Evolutionary conservation across 2,797 vertebrate species (phyloP), one percentile per base, ranked within the genome.

Genomic region (Eidolon dupreanum): DNA sequence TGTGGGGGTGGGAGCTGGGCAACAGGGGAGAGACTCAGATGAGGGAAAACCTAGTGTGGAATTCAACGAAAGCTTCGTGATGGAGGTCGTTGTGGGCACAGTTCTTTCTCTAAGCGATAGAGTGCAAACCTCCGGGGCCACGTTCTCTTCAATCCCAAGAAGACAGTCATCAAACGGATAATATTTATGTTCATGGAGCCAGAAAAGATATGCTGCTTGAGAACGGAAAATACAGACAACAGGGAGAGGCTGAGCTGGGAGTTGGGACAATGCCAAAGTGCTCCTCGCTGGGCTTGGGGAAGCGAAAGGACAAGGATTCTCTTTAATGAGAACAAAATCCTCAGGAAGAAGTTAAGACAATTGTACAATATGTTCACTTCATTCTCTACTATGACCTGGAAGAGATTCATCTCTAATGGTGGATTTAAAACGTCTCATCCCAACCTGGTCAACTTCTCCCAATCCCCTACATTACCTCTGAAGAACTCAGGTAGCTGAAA

Each of bases 1-100:
- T 22, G 12, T 3, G 0, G 5, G 0, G 31, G 28, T 16, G 46
- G 13, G 36, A 22, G 16, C 10, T 73, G 2, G 13, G 11, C 11
- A 26, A 8, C 17, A 4, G 11, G 51, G 19, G 55, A 16, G n/a
- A 38, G 77, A 59, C 49, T 49, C 57, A 38, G 46, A 81, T n/a
- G 82, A 74, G 46, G 3, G 22, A 33, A 78, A 79, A 66, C 9
- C 13, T 13, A 28, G 0, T 26, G 3, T 51, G 55, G n/a, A n/a
- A 70, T 73, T 66, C 46, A 71, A 61, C 46, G 63, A 38, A 77
- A 71, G 10, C 22, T 63, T 26, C 43, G 15, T 5, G 36, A 13
- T 43, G 8, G n/a, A 65, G 43, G 36, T 63, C 53, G n/a, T 2
- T 2, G 17, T 53, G n/a, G 43, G 3, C 49, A 20, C 20, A 36